Evolutionary conservation across 2,888 invertebrate species (phyloP).

Genomic region (Drosophila fungiperda): DNA sequence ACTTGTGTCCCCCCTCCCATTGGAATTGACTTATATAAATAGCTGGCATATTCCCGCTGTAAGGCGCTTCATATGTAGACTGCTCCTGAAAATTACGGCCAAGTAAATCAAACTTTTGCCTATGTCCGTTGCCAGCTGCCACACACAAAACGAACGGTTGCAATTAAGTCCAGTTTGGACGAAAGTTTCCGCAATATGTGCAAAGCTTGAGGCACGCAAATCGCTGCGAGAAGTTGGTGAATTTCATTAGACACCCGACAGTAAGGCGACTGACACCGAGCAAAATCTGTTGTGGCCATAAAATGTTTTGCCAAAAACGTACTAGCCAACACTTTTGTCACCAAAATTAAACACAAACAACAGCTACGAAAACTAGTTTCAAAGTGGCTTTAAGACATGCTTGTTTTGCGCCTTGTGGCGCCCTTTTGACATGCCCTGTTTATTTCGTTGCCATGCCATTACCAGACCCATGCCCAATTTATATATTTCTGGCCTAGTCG

Average conservation of each 20-base stretch:
- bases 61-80: constrained; percentile 27
- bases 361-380: constrained; percentile 16
- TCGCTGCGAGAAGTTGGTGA: constrained; percentile 45
- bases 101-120: constrained; percentile 57
- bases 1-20: background rate
- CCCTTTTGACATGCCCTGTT: constrained; percentile 22
- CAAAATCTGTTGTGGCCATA: constrained; percentile 65
- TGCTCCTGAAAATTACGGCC: constrained; percentile 44
- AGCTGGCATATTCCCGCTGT: background rate
- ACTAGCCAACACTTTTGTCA: constrained; percentile 56
- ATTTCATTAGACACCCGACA: constrained; percentile 64
- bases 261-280: constrained; percentile 36
- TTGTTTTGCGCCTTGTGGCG: background rate
- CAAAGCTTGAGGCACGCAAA: constrained; percentile 22
- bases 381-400: constrained; percentile 44
- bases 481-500: constrained; percentile 45
- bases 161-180: constrained; percentile 56
- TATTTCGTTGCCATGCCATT: constrained; percentile 45
- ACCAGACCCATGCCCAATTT: constrained; percentile 38
- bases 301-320: constrained; percentile 57
- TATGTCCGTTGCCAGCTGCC: constrained; percentile 33
- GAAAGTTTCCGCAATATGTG: constrained; percentile 55
- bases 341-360: constrained; percentile 52
- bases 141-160: constrained; percentile 43
- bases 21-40: background rate